Evolutionary conservation across 2,888 invertebrate species (phyloP).

Genomic region (Gibbula magus): DNA sequence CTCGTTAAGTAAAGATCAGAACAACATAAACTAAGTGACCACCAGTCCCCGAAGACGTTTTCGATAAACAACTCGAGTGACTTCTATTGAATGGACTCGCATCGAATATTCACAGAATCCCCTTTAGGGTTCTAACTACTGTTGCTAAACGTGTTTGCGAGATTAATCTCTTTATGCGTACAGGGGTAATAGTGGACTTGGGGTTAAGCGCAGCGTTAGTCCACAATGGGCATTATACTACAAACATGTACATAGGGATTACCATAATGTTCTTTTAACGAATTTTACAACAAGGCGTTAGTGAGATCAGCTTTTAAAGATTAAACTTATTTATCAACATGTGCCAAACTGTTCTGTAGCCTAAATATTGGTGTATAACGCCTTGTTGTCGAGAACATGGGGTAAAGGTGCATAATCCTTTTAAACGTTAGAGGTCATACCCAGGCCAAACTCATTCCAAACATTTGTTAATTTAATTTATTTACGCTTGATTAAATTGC

Average conservation of each 20-base stretch:
- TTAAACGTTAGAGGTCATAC: too few relatives aligned
- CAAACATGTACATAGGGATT: conserved; percentile 7
- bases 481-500: background rate
- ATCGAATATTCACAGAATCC: conserved; percentile 18
- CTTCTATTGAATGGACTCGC: background rate
- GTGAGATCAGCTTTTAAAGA: background rate
- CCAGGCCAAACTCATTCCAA: too few relatives aligned
- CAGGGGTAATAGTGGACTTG: background rate
- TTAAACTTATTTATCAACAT: conserved; percentile 4
- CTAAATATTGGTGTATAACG: too few relatives aligned
- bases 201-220: conserved; percentile 2
- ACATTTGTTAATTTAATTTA: background rate
- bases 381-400: too few relatives aligned
- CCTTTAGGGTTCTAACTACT: conserved; percentile 7
- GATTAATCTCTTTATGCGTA: conserved; percentile 18
- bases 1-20: background rate
- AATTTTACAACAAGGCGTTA: background rate
- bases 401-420: too few relatives aligned
- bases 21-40: conserved; percentile 14
- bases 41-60: background rate
- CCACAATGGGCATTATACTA: background rate
- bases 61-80: background rate
- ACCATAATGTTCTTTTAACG: background rate
- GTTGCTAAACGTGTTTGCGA: conserved; percentile 15
- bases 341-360: too few relatives aligned